These are phyloP conservation scores for Pterobdella sp. DNA, from an alignment of 2,888 invertebrate species.

Conservation along the genomic window DNA sequence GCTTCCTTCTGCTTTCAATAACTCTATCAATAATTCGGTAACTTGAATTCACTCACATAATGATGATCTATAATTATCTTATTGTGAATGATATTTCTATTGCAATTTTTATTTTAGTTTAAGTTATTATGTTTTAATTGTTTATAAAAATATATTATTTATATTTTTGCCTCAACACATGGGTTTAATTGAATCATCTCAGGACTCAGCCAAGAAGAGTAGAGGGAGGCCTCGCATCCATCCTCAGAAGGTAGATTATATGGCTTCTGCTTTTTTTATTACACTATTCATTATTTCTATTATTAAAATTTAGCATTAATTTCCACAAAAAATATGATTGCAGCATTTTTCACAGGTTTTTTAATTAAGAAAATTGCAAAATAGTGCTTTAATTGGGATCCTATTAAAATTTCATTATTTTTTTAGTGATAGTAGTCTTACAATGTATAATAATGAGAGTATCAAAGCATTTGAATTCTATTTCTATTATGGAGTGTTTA, in stretches of 20 bases:
- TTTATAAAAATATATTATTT: not conserved
- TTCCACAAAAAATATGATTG: too few species aligned
- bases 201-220: constrained; percentile 29
- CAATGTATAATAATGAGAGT: too few species aligned
- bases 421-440: too few species aligned
- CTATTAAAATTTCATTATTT: too few species aligned
- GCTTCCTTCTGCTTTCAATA: constrained; percentile 25
- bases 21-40: constrained; percentile 14
- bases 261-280: not conserved
- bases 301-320: not conserved
- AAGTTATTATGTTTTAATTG: not conserved
- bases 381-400: too few species aligned
- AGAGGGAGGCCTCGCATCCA: constrained; percentile 30
- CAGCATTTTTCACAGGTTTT: too few species aligned
- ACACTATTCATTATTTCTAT: not conserved
- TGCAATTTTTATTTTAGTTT: not conserved
- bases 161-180: not conserved
- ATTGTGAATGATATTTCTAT: constrained; percentile 6
- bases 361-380: too few species aligned
- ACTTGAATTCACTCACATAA: not conserved
- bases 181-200: not conserved
- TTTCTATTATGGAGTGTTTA: too few species aligned
- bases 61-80: constrained; percentile 2
- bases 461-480: too few species aligned
- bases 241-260: constrained; percentile 27